Evolutionary conservation across 2,113 vertebrate genomes (phyloP).

Genomic region (Ancistrus triradiatus): DNA sequence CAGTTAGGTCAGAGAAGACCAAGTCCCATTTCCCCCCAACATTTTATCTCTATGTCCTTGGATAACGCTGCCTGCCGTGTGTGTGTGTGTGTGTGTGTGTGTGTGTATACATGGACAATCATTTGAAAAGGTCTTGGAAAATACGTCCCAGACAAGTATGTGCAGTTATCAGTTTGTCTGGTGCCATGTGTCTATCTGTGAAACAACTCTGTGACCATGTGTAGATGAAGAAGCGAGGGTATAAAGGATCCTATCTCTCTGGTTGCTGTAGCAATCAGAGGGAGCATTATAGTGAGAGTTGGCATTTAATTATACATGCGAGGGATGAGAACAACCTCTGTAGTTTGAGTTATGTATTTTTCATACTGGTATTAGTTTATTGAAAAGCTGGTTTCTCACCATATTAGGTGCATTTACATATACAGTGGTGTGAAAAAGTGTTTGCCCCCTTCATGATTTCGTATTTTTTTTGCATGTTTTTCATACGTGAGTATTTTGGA

Average conservation of each 20-base stretch:
- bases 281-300: not conserved
- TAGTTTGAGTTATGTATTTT: too few species aligned
- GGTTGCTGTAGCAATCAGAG: not conserved
- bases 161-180: slow-evolving; percentile 29
- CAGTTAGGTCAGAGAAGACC: not conserved
- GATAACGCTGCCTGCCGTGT: slow-evolving; percentile 19
- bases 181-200: slow-evolving; percentile 36
- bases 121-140: slow-evolving; percentile 43
- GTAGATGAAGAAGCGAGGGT: not conserved
- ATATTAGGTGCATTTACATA: too few species aligned
- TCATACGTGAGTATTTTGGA: too few species aligned
- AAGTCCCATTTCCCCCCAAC: too few species aligned
- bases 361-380: too few species aligned
- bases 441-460: too few species aligned
- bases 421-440: too few species aligned
- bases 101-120: slow-evolving; percentile 7
- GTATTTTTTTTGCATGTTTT: too few species aligned
- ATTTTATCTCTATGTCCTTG: slow-evolving; percentile 32
- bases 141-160: slow-evolving; percentile 38
- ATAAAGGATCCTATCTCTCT: slow-evolving; percentile 28
- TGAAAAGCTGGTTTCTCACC: too few species aligned
- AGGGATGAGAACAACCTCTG: too few species aligned
- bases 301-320: too few species aligned
- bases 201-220: slow-evolving; percentile 20
- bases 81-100: slow-evolving; percentile 5